phyloP scores from a whole-genome alignment of 2,113 vertebrate species.

The Channa maculata region DNA sequence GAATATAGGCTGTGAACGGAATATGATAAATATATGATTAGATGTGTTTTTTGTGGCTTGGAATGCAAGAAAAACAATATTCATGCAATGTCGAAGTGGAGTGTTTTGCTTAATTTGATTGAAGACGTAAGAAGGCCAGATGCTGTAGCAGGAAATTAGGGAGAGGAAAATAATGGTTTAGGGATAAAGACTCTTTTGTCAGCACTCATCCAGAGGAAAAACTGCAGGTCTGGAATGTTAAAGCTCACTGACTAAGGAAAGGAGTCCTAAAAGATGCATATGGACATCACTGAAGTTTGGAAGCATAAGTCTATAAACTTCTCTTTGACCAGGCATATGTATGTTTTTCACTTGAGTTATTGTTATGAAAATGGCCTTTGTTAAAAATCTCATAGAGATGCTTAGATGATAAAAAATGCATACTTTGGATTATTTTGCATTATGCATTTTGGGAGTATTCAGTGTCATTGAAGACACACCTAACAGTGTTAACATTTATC shows the following conservation, averaged over 20 bases:
- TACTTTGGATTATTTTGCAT: no score
- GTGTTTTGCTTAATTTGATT: slow-evolving; percentile 26
- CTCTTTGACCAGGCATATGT: neutral
- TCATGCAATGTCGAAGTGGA: neutral
- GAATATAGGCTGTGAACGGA: neutral
- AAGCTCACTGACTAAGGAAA: slow-evolving; percentile 22
- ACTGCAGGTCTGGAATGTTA: slow-evolving; percentile 28
- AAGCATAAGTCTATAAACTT: neutral
- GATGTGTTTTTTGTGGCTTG: neutral
- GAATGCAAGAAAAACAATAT: neutral
- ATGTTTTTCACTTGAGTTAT: neutral
- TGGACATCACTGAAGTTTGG: no score
- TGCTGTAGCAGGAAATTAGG: slow-evolving; percentile 53
- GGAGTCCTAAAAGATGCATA: no score
- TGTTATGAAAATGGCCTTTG: neutral
- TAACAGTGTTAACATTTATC: neutral
- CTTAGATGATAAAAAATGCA: no score
- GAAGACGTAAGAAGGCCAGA: slow-evolving; percentile 19
- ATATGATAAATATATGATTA: neutral
- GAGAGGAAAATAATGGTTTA: slow-evolving; percentile 12
- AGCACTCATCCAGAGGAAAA: slow-evolving; percentile 18
- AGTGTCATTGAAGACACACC: slow-evolving; percentile 21
- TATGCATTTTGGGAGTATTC: neutral
- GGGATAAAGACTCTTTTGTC: slow-evolving; percentile 70
- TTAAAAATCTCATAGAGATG: neutral